phyloP scores from a whole-genome alignment of 2,113 vertebrate genomes.

The Ageneiosus marmoratus region DNA sequence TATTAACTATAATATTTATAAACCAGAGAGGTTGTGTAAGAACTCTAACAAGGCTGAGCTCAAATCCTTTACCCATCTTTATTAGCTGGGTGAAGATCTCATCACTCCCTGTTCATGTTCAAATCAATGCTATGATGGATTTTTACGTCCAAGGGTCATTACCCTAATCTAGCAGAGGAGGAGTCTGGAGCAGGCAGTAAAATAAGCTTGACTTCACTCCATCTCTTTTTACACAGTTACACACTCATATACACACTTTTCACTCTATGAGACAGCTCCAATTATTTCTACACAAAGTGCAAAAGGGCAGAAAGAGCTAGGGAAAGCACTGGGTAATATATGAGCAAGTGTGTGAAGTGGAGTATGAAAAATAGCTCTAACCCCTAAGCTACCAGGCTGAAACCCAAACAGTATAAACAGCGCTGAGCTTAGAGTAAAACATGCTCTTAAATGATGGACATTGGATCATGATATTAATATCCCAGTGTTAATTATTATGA shows the following conservation, averaged over 20 bases:
- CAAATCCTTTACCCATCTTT: slow-evolving; percentile 24
- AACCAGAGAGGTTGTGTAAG: not conserved
- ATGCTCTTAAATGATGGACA: not conserved
- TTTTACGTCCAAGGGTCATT: slow-evolving; percentile 44
- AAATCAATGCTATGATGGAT: slow-evolving; percentile 50
- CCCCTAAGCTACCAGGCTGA: not conserved
- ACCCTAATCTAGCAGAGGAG: slow-evolving; percentile 47
- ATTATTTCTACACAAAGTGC: slow-evolving; percentile 32
- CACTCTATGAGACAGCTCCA: slow-evolving; percentile 21
- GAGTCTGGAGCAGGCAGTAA: slow-evolving; percentile 25
- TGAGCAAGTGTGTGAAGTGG: not conserved
- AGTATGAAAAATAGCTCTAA: slow-evolving; percentile 18
- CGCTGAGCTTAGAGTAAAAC: not conserved
- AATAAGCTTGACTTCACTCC: slow-evolving; percentile 31
- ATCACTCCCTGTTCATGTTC: slow-evolving; percentile 42
- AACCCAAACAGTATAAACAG: slow-evolving; percentile 20
- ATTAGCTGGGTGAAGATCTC: slow-evolving; percentile 24
- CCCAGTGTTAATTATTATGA: not conserved
- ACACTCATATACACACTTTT: slow-evolving; percentile 25
- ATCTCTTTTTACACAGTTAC: slow-evolving; percentile 17
- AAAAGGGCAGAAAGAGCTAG: slow-evolving; percentile 23
- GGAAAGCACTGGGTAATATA: slow-evolving; percentile 5
- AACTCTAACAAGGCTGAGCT: not conserved
- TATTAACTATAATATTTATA: not conserved
- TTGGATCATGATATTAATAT: not conserved